These are phyloP conservation scores for Alethe castanea DNA, from an alignment of 2,113 vertebrate genomes.

Conservation along the genomic window DNA sequence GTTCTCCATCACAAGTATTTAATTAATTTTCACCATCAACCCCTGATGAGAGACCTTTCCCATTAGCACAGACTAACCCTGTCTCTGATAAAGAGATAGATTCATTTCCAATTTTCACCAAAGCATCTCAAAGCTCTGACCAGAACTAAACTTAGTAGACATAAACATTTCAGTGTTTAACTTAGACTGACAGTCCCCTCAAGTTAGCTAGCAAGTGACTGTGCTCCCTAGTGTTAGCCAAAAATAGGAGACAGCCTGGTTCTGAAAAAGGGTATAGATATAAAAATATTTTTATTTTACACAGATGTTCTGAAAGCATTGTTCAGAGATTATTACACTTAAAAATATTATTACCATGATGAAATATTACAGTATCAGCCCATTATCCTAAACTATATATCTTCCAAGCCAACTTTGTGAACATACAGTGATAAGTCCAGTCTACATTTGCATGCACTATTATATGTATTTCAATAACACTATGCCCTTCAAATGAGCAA, in stretches of 20 bases:
- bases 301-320: neutral
- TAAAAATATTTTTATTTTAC: neutral
- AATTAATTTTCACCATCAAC: neutral
- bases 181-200: neutral
- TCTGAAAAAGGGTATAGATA: neutral
- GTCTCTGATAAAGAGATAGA: neutral
- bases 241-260: neutral
- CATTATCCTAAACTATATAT: neutral
- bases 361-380: neutral
- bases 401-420: neutral
- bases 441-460: neutral
- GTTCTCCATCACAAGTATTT: neutral
- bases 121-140: neutral
- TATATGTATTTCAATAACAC: neutral
- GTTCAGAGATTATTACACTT: neutral
- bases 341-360: neutral
- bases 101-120: neutral
- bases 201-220: neutral
- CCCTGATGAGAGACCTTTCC: neutral
- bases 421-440: neutral
- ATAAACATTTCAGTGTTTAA: neutral
- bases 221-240: neutral
- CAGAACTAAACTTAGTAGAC: neutral
- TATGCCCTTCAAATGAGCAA: neutral
- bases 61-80: neutral